Percentiles rank a stretch among this genome's conserved stretches.
Conservation (phyloP, 2,113 vertebrate genomes). For the Forbesichthys papilliferus region DNA sequence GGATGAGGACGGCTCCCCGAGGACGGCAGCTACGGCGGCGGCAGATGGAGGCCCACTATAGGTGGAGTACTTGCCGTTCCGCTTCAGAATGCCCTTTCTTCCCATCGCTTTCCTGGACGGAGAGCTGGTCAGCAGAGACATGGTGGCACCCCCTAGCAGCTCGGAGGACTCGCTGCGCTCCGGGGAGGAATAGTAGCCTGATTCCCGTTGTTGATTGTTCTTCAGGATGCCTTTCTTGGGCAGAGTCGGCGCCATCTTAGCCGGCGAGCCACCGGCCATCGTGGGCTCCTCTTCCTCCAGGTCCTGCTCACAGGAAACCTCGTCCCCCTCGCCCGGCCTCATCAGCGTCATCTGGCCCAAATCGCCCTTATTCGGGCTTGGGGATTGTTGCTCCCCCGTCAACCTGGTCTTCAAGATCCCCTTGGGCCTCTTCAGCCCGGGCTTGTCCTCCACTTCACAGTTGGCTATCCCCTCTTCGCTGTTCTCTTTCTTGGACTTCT, state of each 20-base stretch:
- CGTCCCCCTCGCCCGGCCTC: slow-evolving; percentile 48
- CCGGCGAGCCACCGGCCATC: slow-evolving; percentile 69
- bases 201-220: slow-evolving; percentile 90
- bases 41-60: slow-evolving; percentile 68
- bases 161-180: slow-evolving; percentile 94
- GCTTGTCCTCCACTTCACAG: slow-evolving; percentile 77
- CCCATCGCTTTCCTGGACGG: slow-evolving; percentile 69
- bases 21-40: slow-evolving; percentile 55
- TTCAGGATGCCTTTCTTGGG: slow-evolving; percentile 98
- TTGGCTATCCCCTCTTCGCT: slow-evolving; percentile 77
- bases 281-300: slow-evolving; percentile 64
- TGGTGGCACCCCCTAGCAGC: slow-evolving; percentile 78
- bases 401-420: slow-evolving; percentile 93
- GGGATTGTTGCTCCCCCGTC: slow-evolving; percentile 84
- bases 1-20: slow-evolving; percentile 57
- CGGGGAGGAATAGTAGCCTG: slow-evolving; percentile 97
- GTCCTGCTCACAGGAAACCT: slow-evolving; percentile 79
- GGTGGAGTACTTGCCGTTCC: slow-evolving; percentile 90
- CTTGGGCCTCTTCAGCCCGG: slow-evolving; percentile 90
- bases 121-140: slow-evolving; percentile 68
- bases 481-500: slow-evolving; percentile 94
- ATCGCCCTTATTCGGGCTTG: slow-evolving; percentile 78
- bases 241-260: slow-evolving; percentile 82
- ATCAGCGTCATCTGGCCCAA: slow-evolving; percentile 68
- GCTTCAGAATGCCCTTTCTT: slow-evolving; percentile 94